These are phyloP conservation scores for Carposina sasakii DNA, from an alignment of 1,140 invertebrate species.

Conservation along the genomic window DNA sequence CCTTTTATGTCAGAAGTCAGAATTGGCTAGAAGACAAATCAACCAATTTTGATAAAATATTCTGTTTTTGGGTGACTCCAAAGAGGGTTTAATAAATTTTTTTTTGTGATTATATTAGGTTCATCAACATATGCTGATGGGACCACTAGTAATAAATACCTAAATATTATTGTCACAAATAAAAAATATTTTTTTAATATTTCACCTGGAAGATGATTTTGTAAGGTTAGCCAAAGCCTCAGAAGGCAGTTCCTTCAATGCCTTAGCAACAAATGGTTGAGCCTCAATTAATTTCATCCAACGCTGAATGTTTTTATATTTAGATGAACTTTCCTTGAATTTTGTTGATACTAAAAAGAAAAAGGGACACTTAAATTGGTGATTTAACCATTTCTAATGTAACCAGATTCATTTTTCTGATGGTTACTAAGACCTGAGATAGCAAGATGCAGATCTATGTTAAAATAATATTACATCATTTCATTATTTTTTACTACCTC, in stretches of 20 bases:
- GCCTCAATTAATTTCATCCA: conserved; percentile 81
- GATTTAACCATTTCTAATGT: too few species aligned
- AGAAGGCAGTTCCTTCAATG: conserved; percentile 73
- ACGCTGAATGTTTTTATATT: conserved; percentile 76
- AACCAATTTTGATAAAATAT: neutral
- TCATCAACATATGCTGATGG: neutral
- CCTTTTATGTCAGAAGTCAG: too few species aligned
- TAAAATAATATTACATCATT: too few species aligned
- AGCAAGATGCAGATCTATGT: too few species aligned
- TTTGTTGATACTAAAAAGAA: conserved; percentile 64
- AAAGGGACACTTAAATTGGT: too few species aligned
- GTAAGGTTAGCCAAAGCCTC: conserved; percentile 61
- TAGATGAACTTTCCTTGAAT: conserved; percentile 64
- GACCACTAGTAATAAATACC: neutral
- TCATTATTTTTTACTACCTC: too few species aligned
- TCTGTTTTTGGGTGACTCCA: neutral
- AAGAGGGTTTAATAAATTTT: neutral
- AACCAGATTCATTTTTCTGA: too few species aligned
- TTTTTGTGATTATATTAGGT: neutral
- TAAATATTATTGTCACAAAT: too few species aligned
- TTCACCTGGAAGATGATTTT: conserved; percentile 43
- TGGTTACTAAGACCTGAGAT: too few species aligned
- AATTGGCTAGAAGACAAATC: too few species aligned
- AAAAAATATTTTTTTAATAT: too few species aligned
- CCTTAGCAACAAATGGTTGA: conserved; percentile 73